Conservation (phyloP, 2,888 invertebrate species). For the Noctuana brunneofusca region DNA sequence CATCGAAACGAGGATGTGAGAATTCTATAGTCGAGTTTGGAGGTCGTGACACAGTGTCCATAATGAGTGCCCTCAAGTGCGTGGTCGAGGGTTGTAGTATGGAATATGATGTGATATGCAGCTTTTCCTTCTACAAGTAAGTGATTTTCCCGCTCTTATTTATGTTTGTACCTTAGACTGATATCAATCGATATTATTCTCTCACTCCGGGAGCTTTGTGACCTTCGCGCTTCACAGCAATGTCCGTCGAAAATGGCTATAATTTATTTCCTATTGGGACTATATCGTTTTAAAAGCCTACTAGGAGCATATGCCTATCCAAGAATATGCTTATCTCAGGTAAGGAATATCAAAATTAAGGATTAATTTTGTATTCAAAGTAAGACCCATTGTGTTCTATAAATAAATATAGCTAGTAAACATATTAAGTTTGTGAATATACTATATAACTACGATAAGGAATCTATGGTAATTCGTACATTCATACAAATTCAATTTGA, state of each 20-base stretch:
- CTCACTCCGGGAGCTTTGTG: conserved; percentile 4
- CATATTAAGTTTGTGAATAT: not conserved
- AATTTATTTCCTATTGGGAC: conserved; percentile 39
- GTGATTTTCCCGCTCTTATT: conserved; percentile 53
- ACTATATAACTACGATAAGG: not conserved
- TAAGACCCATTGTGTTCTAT: not conserved
- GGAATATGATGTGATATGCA: conserved; percentile 80
- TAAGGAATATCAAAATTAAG: conserved; percentile 5
- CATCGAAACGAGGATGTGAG: conserved; percentile 70
- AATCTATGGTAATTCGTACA: no score
- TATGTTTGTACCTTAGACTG: conserved; percentile 14
- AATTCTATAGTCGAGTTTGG: conserved; percentile 65
- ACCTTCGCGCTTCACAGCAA: conserved; percentile 37
- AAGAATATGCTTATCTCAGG: conserved; percentile 3
- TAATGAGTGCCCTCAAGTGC: conserved; percentile 74
- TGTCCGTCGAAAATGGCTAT: not conserved
- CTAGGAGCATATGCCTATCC: not conserved
- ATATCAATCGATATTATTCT: not conserved
- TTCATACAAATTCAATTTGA: not conserved
- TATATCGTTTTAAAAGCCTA: conserved; percentile 33
- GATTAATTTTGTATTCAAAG: not conserved
- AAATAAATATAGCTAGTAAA: not conserved
- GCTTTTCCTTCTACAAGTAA: conserved; percentile 81
- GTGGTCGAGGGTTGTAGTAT: conserved; percentile 78
- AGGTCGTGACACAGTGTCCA: conserved; percentile 56